A percentile compares a stretch with the other conserved stretches of the same genome.
phyloP scores from a whole-genome alignment of 1,140 invertebrate genomes.

The Bombus soroeensis region DNA sequence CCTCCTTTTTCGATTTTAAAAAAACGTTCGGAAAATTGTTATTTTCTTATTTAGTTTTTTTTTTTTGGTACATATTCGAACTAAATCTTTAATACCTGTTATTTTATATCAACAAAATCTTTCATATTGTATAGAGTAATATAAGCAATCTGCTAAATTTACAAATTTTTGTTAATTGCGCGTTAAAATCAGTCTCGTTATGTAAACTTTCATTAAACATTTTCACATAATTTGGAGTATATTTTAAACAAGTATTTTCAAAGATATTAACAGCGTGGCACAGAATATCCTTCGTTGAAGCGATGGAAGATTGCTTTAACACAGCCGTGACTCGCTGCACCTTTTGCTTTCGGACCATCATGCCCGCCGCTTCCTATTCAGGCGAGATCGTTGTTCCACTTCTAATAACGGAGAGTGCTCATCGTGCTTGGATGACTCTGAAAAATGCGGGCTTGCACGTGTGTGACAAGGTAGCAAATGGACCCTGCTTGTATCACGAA shows the following conservation, averaged over 20 bases:
- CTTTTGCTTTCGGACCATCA: slow-evolving; percentile 43
- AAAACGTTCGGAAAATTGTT: too few species aligned
- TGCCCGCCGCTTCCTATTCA: slow-evolving; percentile 22
- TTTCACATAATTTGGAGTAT: neutral
- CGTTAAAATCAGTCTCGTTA: neutral
- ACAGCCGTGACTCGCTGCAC: slow-evolving; percentile 31
- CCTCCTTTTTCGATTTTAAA: too few species aligned
- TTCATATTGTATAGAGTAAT: too few species aligned
- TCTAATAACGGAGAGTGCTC: slow-evolving; percentile 67
- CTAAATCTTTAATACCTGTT: too few species aligned
- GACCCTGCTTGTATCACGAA: neutral
- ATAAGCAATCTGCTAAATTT: too few species aligned
- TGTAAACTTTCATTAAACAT: neutral
- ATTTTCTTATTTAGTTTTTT: too few species aligned
- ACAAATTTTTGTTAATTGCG: neutral
- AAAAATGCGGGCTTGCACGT: slow-evolving; percentile 1
- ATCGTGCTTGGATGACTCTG: slow-evolving; percentile 49
- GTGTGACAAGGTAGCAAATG: slow-evolving; percentile 8
- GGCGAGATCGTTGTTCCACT: slow-evolving; percentile 58
- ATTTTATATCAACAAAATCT: too few species aligned
- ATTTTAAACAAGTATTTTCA: too few species aligned
- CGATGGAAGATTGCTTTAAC: slow-evolving; percentile 31
- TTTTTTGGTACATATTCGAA: too few species aligned
- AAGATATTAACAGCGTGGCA: too few species aligned
- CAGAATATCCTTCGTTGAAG: neutral